phyloP scores from a whole-genome alignment of 2,797 vertebrate species.

The Epinephelus awoara region DNA sequence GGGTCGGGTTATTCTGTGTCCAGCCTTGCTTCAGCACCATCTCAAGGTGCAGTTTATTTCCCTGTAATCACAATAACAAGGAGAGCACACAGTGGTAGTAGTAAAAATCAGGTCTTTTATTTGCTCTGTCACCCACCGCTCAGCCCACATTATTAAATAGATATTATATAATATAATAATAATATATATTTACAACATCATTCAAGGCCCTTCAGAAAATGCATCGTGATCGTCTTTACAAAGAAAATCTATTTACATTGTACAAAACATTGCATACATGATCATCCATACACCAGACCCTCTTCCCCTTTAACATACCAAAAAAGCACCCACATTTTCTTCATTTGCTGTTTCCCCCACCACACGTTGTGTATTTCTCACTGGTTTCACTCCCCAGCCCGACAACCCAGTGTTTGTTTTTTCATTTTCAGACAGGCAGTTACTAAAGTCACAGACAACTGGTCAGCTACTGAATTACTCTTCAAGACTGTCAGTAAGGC shows the following conservation, averaged over 20 bases:
- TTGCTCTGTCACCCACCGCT: constrained; percentile 65
- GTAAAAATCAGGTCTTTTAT: constrained; percentile 81
- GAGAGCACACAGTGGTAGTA: constrained; percentile 12
- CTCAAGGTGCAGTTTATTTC: not conserved
- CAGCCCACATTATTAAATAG: constrained; percentile 72
- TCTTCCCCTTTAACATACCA: constrained; percentile 21
- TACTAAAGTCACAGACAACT: constrained; percentile 61
- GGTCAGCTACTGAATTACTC: constrained; percentile 56
- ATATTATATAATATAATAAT: too few species aligned
- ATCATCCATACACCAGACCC: constrained; percentile 57
- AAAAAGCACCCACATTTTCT: constrained; percentile 27
- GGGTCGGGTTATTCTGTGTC: not conserved
- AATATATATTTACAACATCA: constrained; percentile 88
- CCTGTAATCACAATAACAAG: not conserved
- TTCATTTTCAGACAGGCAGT: constrained; percentile 26
- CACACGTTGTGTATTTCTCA: constrained; percentile 2
- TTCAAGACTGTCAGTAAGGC: constrained; percentile 49
- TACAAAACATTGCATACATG: constrained; percentile 83
- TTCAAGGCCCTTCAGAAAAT: constrained; percentile 74
- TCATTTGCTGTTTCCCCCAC: constrained; percentile 14
- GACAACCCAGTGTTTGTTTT: not conserved
- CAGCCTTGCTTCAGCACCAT: not conserved
- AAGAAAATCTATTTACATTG: constrained; percentile 82
- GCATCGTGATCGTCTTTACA: constrained; percentile 74
- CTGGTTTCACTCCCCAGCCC: not conserved